A percentile compares a stretch with the other conserved stretches of the same genome.
phyloP scores from a whole-genome alignment of 2,888 invertebrate genomes.

The Tetragonula carbonaria region DNA sequence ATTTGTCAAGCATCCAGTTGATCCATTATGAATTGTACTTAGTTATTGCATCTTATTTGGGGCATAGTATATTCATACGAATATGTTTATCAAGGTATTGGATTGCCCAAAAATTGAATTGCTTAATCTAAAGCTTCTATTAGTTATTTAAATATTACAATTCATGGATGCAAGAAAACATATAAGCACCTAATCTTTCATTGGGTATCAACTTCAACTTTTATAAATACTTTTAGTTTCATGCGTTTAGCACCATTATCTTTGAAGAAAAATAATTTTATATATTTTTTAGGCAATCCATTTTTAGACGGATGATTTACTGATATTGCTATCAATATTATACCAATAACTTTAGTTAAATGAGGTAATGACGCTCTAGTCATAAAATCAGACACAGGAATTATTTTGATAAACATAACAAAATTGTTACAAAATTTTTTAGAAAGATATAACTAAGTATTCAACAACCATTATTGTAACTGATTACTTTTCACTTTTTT shows the following conservation, averaged over 20 bases:
- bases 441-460: conserved; percentile 62
- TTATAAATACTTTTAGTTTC: conserved; percentile 70
- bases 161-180: conserved; percentile 73
- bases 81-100: conserved; percentile 67
- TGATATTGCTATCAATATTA: conserved; percentile 73
- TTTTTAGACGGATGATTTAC: conserved; percentile 79
- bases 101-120: conserved; percentile 77
- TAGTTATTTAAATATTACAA: conserved; percentile 67
- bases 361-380: conserved; percentile 80
- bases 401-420: conserved; percentile 69
- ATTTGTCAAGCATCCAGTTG: conserved; percentile 76
- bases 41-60: conserved; percentile 78
- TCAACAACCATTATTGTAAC: conserved; percentile 69
- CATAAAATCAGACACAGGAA: conserved; percentile 74
- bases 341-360: conserved; percentile 80
- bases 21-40: conserved; percentile 79
- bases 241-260: conserved; percentile 76
- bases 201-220: conserved; percentile 62
- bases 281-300: conserved; percentile 80
- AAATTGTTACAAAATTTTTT: conserved; percentile 57
- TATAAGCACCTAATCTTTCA: conserved; percentile 75
- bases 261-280: conserved; percentile 76
- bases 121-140: conserved; percentile 62
- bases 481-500: conserved; percentile 67
- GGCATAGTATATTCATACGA: conserved; percentile 63